Base-by-base conservation (phyloP, 2,888 invertebrate genomes). In the Stenichneumon culpator region DNA sequence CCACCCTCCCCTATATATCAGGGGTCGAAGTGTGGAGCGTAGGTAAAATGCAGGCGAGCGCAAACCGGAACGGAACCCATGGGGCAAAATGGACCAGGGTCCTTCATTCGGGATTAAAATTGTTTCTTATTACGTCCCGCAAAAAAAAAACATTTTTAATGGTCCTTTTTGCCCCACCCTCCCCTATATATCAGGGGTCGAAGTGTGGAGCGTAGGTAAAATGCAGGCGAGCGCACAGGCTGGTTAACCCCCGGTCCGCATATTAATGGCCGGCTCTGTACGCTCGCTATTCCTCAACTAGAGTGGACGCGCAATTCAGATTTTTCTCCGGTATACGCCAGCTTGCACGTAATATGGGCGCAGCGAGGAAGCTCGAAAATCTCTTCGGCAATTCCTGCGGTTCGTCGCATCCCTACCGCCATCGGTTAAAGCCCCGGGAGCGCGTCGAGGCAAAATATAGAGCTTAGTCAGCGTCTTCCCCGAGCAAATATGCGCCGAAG, bases 261-360 rank as follows among this genome's bases (percentile, higher is more conserved):
- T 88, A 85, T 88, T 87, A 88, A 87, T 74, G 69, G 68, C 47
- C 47, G 63, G 19, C 74, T 81, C 81, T 75, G 69, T 67, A 36
- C 44, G 16, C 52, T 67, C 67, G 52, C 73, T 67, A 57, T 80
- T 39, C 54, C 79, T 67, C 73, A 65, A 44, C 75, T 36, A 68
- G 39, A 14, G 4, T 28, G 4, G 11, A 32, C 69, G 22, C 36
- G 79, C 57, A 81, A 73, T 54, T 82, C 44, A 75, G 72, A 82
- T 82, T 82, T 85, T 79, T 79, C 54, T 65, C 72, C 57, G 36
- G 3, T 68, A 60, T 73, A 60, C 86, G 65, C 83, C 77, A 82
- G 79, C 73, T 84, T 78, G 81, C 83, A 65, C 82, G 63, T 79
- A 84, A 82, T 75, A 81, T 47, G 83, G 69, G 72, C 63, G 65